phyloP scores from a whole-genome alignment of 2,888 invertebrate species.

The Tetrapedia diversipes region DNA sequence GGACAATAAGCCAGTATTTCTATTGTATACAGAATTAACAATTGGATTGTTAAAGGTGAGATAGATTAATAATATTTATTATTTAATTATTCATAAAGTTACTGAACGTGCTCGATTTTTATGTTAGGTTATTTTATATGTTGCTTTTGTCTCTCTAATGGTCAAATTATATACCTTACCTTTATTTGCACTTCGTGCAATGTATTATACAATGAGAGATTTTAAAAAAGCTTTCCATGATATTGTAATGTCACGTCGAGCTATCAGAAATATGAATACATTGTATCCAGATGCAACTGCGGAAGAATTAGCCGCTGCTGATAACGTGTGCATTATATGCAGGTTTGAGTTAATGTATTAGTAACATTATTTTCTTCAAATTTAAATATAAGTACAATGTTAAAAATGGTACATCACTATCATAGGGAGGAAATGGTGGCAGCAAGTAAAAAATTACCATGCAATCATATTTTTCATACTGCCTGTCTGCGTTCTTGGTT shows the following conservation, averaged over 20 bases:
- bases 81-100: background rate
- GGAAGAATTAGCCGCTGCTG: slow-evolving; percentile 95
- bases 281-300: slow-evolving; percentile 97
- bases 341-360: no score
- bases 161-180: slow-evolving; percentile 98
- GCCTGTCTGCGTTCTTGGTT: slow-evolving; percentile 99
- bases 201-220: slow-evolving; percentile 99
- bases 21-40: slow-evolving; percentile 97
- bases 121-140: slow-evolving; percentile 89
- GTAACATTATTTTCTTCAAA: no score
- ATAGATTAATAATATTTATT: background rate
- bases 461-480: slow-evolving; percentile 99
- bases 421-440: slow-evolving; percentile 87
- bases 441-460: slow-evolving; percentile 97
- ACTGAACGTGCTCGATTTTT: slow-evolving; percentile 27
- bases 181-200: slow-evolving; percentile 98
- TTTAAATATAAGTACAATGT: background rate
- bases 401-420: slow-evolving; percentile 26
- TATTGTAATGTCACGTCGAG: slow-evolving; percentile 97
- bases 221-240: slow-evolving; percentile 99
- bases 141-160: slow-evolving; percentile 97
- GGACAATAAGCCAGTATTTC: slow-evolving; percentile 99
- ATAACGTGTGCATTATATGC: slow-evolving; percentile 99
- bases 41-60: slow-evolving; percentile 92
- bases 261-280: slow-evolving; percentile 99